Percentiles rank a stretch among this genome's conserved stretches.
Evolutionary conservation across 2,797 vertebrate genomes (phyloP).

Genomic region (Oreortyx pictus): DNA sequence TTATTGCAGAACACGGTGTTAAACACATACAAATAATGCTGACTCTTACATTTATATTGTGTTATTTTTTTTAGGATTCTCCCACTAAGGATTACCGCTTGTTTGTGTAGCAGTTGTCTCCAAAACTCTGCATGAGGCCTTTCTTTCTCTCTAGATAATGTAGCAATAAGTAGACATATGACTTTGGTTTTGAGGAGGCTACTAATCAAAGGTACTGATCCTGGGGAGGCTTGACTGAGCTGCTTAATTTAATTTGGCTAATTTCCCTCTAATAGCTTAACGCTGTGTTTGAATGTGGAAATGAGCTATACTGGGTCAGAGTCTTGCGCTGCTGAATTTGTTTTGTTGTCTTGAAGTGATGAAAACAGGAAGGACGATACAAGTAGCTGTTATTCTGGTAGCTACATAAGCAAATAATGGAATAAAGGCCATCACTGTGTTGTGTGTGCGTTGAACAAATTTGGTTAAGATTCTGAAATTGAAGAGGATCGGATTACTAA

Average conservation of each 20-base stretch:
- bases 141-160: not conserved
- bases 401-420: not conserved
- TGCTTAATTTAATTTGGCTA: too few species aligned
- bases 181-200: not conserved
- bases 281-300: not conserved
- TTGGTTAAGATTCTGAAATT: not conserved
- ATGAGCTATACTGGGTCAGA: not conserved
- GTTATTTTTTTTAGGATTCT: not conserved
- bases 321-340: not conserved
- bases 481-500: not conserved
- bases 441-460: not conserved
- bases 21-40: constrained; percentile 14
- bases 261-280: not conserved
- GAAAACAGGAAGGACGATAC: not conserved
- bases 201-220: not conserved
- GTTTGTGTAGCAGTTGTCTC: not conserved
- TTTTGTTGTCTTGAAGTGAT: not conserved
- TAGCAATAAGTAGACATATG: not conserved
- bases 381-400: not conserved
- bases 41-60: not conserved
- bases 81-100: not conserved
- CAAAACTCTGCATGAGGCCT: not conserved
- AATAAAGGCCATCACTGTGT: not conserved
- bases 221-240: not conserved
- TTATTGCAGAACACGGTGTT: not conserved